A percentile compares a stretch with the other conserved stretches of the same genome.
Evolutionary conservation across 2,888 invertebrate genomes (phyloP).

Genomic region (Podotricha telesiphe): DNA sequence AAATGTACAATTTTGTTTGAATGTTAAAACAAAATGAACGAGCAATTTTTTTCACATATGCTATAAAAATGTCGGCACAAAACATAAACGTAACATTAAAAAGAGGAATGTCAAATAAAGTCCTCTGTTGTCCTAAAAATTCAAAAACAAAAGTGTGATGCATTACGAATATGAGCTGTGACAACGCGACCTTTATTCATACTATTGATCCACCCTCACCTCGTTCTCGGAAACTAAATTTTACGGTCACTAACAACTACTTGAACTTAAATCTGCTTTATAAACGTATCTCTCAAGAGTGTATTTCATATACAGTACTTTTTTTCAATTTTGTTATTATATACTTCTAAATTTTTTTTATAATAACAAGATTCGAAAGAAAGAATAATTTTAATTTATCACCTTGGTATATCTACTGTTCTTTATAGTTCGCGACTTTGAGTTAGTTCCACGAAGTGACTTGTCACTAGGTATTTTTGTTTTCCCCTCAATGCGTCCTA

Average conservation of each 20-base stretch:
- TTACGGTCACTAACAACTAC: slow-evolving; percentile 24
- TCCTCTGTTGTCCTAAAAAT: slow-evolving; percentile 35
- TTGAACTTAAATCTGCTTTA: slow-evolving; percentile 11
- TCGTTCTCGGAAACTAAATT: slow-evolving; percentile 33
- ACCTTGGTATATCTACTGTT: no score
- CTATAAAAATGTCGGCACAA: slow-evolving; percentile 36
- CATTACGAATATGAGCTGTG: slow-evolving; percentile 34
- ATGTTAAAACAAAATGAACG: no score
- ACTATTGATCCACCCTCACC: slow-evolving; percentile 15
- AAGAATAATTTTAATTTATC: no score
- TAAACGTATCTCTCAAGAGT: slow-evolving; percentile 3
- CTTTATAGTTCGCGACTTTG: no score
- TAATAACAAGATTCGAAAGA: no score
- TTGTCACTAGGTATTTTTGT: no score
- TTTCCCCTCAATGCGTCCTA: no score
- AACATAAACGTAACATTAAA: slow-evolving; percentile 40
- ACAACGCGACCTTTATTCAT: slow-evolving; percentile 34
- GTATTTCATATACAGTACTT: background rate
- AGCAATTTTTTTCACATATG: slow-evolving; percentile 32
- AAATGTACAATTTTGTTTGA: slow-evolving; percentile 31
- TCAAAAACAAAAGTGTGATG: slow-evolving; percentile 30
- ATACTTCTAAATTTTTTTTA: no score
- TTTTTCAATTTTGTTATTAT: no score
- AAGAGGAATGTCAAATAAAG: slow-evolving; percentile 35
- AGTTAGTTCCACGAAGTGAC: no score